These are phyloP conservation scores for Drosophila suzukii DNA, from an alignment of 1,140 invertebrate genomes.

Conservation along the genomic window DNA sequence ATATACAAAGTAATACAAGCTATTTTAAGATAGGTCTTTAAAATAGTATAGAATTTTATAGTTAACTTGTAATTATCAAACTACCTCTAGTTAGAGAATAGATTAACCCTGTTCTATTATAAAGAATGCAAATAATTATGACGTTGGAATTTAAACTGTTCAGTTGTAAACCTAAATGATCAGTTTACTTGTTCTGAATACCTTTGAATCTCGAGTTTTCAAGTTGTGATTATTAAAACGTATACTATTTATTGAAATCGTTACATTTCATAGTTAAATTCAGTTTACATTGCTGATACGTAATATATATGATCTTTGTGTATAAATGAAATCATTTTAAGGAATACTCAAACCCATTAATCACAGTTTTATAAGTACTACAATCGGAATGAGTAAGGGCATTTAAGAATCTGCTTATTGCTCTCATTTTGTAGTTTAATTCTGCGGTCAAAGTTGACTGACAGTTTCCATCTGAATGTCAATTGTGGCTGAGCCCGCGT, in stretches of 20 bases:
- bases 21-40: not conserved
- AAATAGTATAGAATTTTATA: not conserved
- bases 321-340: not conserved
- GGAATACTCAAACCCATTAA: not conserved
- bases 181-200: not conserved
- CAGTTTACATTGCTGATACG: not conserved
- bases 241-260: not conserved
- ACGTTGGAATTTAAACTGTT: not conserved
- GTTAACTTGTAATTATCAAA: no score
- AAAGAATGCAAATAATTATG: not conserved
- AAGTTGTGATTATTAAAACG: not conserved
- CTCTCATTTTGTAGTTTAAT: constrained; percentile 30
- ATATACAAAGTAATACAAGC: not conserved
- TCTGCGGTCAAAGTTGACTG: constrained; percentile 77
- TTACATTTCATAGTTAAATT: not conserved
- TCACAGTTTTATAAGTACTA: not conserved
- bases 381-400: not conserved
- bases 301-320: not conserved
- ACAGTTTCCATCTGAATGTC: constrained; percentile 61
- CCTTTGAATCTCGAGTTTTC: not conserved
- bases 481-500: constrained; percentile 29
- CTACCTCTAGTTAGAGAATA: no score
- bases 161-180: not conserved
- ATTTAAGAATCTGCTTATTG: constrained; percentile 13
- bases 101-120: not conserved